Evolutionary conservation across 2,888 invertebrate species (phyloP), one percentile per base, ranked within the genome.

Genomic region (Synergus laeviventris): DNA sequence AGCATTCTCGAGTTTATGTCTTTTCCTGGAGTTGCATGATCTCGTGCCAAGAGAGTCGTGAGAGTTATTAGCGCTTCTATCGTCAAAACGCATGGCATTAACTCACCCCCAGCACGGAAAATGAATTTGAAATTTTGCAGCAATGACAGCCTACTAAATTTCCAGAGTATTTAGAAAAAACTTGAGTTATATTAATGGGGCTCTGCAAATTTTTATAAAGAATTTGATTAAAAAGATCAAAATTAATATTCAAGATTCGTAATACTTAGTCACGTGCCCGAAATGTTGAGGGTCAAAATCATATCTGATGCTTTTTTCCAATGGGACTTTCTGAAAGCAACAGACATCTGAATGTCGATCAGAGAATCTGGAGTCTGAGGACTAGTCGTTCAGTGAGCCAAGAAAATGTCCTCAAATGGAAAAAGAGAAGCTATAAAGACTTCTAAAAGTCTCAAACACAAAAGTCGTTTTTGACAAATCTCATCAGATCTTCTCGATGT

Each of bases 391-490:
- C 21, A 39, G 42, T 21, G 7, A 42, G 24, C 11, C 42, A 64
- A 64, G 42, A 42, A 64, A 64, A 64, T 64, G 42, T 18, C 16
- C 64, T 66, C 21, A 21, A 42, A 24, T 8, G 42, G 21, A 66
- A 42, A 45, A 24, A 49, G 49, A 36, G 31, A 70, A 49, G 70
- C 70, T 9, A 49, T 70, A 70, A 49, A 56, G 9, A 56, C 21
- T 21, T 56, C 12, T 56, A 7, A 49, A 45, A 14, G 14, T 9
- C 18, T 7, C 70, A 70, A 70, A 31, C 11, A 16, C 70, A 31
- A 70, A 24, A 70, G 45, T 70, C 24, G 66, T 8, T 49, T 49
- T 70, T 70, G 49, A 70, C 49, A 31, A 70, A 70, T 70, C 70
- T 49, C 49, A 70, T 31, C 24, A 70, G 70, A 49, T 70, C 70